phyloP scores from a whole-genome alignment of 2,888 invertebrate species.

The Pandemis heparana region DNA sequence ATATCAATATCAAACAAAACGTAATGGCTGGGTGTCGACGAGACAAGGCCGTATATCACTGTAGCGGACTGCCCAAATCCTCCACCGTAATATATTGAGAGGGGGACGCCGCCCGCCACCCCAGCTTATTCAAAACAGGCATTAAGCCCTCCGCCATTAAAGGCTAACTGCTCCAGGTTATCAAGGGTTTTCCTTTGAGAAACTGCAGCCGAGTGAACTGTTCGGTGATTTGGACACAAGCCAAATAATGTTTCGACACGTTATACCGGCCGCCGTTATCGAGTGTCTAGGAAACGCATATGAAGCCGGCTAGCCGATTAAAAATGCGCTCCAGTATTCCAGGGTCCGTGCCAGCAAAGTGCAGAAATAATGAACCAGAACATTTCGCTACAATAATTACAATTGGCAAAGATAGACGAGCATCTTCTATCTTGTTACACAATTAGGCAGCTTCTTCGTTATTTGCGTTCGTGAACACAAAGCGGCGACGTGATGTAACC shows the following conservation, averaged over 20 bases:
- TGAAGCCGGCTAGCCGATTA: constrained; percentile 28
- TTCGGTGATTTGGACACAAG: constrained; percentile 62
- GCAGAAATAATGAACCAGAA: constrained; percentile 33
- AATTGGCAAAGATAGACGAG: constrained; percentile 35
- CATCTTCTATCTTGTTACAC: constrained; percentile 33
- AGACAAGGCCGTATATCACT: constrained; percentile 60
- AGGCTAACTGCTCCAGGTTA: constrained; percentile 65
- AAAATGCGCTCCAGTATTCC: constrained; percentile 33
- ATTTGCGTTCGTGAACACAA: constrained; percentile 34
- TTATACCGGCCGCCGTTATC: constrained; percentile 49
- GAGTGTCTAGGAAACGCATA: constrained; percentile 35
- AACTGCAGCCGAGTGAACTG: constrained; percentile 56
- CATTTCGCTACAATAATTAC: constrained; percentile 32
- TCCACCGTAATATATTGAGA: constrained; percentile 49
- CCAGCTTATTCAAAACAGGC: constrained; percentile 70
- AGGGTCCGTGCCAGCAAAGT: constrained; percentile 25
- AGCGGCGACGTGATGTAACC: constrained; percentile 43
- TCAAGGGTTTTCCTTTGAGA: constrained; percentile 67
- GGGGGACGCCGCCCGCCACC: constrained; percentile 52
- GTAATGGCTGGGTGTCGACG: constrained; percentile 55
- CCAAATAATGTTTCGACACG: constrained; percentile 66
- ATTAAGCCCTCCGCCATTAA: constrained; percentile 68
- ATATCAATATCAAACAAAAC: constrained; percentile 59
- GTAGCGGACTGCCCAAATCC: constrained; percentile 59
- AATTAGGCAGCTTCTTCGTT: constrained; percentile 34